Base-by-base conservation (phyloP, 2,113 vertebrate genomes). In the Equus przewalskii region DNA sequence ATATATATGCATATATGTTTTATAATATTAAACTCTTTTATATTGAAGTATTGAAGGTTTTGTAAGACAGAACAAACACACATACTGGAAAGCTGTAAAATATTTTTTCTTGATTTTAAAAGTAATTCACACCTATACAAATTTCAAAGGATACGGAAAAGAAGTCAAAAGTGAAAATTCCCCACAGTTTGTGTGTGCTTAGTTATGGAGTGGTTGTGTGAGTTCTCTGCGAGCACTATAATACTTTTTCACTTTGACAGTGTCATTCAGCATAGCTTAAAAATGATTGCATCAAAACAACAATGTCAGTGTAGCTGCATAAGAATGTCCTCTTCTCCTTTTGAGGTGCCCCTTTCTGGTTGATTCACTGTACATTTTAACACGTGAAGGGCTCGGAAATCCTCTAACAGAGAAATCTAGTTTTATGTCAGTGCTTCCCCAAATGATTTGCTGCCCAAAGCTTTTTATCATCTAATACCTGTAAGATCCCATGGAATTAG, bases 191-290 rank as follows among this genome's bases (percentile, higher is more conserved):
- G 11, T 5, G 21, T 64, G 19, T 8, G 86, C 30, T 96, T 92
- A 90, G 73, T 72, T 85, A 78, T 49, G n/a, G 75, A 92, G 62
- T 62, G 51, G 89, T 44, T 82, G 12, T 89, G 54, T 92, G 56
- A 73, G 41, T 28, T 82, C 21, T 89, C n/a, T 90, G 6, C n/a
- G 46, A 83, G 67, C 24, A 86, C n/a, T 83, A 76, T 56, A 80
- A 62, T 86, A n/a, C 36, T 70, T 94, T 96, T 82, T 94, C 51
- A 64, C 49, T 92, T 94, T 89, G 51, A 89, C 54, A 81, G 36
- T 62, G 33, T 90, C 69, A 90, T 78, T 94, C 82, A 92, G 73
- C 22, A 72, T 49, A 81, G 46, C 19, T 95, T 92, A 69, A 93
- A 86, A 96, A 30, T 69, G 11, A 54, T 82, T 72, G 14, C 67